phyloP scores from a whole-genome alignment of 2,113 vertebrate species.

The Cisticola juncidis region DNA sequence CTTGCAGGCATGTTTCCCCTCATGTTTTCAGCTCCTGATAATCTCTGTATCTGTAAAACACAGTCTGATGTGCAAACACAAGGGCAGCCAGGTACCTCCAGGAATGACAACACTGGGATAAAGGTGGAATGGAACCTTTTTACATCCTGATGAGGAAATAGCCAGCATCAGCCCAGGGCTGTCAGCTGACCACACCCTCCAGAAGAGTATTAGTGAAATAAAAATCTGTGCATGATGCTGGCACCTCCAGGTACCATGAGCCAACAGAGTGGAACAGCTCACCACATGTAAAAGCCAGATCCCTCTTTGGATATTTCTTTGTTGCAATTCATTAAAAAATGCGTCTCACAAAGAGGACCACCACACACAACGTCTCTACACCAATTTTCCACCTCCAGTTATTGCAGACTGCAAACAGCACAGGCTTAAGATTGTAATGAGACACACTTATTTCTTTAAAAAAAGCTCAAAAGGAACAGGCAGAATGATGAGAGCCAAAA shows the following conservation, averaged over 20 bases:
- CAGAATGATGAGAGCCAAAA: background rate
- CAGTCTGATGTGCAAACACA: rapidly evolving
- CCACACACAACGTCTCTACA: rapidly evolving
- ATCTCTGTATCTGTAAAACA: background rate
- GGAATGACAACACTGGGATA: background rate
- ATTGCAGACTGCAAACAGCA: background rate
- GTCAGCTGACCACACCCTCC: background rate
- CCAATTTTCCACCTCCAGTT: background rate
- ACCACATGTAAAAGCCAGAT: background rate
- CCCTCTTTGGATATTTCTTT: background rate
- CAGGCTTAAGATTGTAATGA: background rate
- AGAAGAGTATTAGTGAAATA: background rate
- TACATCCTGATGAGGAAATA: background rate
- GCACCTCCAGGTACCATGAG: rapidly evolving
- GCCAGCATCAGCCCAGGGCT: background rate
- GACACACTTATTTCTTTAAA: background rate
- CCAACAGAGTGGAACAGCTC: background rate
- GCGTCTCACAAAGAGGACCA: background rate
- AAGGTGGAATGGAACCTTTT: background rate
- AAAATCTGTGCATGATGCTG: rapidly evolving
- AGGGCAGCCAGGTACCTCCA: background rate
- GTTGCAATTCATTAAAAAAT: background rate
- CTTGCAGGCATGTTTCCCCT: background rate
- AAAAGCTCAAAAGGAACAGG: background rate
- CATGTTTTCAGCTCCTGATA: background rate